Conservation (phyloP, 2,797 vertebrate species). For the Sebastes oblongus region DNA sequence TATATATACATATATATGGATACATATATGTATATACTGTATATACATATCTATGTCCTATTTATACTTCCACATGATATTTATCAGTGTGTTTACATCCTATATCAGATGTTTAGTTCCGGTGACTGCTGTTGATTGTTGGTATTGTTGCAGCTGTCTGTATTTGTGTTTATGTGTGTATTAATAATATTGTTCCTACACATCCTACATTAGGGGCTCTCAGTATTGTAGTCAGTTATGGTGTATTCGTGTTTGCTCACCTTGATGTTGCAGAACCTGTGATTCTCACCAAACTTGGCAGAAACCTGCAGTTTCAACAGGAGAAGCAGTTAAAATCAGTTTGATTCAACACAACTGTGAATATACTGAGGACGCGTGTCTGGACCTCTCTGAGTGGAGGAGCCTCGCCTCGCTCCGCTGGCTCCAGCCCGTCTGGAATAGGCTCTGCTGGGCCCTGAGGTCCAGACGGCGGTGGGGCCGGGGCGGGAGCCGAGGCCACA, state of each 20-base stretch:
- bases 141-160: no score
- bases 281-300: slow-evolving; percentile 71
- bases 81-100: no score
- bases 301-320: slow-evolving; percentile 69
- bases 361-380: neutral
- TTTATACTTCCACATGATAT: no score
- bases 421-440: slow-evolving; percentile 41
- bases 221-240: neutral
- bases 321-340: neutral
- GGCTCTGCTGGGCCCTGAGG: neutral
- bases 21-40: no score
- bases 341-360: neutral
- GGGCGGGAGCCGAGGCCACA: neutral
- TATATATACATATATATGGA: no score
- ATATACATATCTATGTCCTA: no score
- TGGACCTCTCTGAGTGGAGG: slow-evolving; percentile 64
- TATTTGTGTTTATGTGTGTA: no score
- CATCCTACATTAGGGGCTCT: no score
- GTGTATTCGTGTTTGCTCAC: slow-evolving; percentile 66
- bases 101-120: no score
- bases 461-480: neutral
- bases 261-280: slow-evolving; percentile 84
- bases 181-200: no score
- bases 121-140: no score
- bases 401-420: slow-evolving; percentile 68